Evolutionary conservation across 2,888 invertebrate genomes (phyloP).

Genomic region (Monochamus alternatus): DNA sequence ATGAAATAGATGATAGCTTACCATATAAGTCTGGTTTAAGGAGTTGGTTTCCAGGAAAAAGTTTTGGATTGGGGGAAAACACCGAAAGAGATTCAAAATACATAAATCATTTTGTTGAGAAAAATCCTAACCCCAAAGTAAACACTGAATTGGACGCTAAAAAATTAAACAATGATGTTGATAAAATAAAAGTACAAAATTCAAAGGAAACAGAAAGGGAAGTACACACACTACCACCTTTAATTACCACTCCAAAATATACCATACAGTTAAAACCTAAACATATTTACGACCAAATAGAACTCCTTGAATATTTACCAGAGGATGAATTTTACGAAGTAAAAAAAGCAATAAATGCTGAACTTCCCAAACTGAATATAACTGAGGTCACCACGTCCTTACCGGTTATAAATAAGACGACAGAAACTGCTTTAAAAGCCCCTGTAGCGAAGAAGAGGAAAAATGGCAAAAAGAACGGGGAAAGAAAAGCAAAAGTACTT

Average conservation of each 20-base stretch:
- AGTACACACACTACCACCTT: slow-evolving; percentile 33
- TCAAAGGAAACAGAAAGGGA: not conserved
- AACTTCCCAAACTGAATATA: not conserved
- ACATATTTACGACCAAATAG: slow-evolving; percentile 65
- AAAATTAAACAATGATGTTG: not conserved
- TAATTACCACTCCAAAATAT: slow-evolving; percentile 63
- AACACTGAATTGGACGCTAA: not conserved
- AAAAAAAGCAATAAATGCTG: slow-evolving; percentile 25
- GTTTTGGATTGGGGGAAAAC: not conserved
- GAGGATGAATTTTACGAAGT: slow-evolving; percentile 29
- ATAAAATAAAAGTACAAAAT: not conserved
- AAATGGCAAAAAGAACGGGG: slow-evolving; percentile 1
- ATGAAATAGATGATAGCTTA: slow-evolving; percentile 5
- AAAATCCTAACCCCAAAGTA: not conserved
- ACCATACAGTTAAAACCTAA: slow-evolving; percentile 61
- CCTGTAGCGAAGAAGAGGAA: not conserved
- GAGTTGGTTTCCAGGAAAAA: slow-evolving; percentile 4
- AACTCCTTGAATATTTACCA: slow-evolving; percentile 58
- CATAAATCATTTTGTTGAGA: not conserved
- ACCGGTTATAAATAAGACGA: slow-evolving; percentile 1
- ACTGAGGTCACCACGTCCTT: not conserved
- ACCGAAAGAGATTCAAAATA: slow-evolving; percentile 8
- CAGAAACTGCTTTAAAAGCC: not conserved
- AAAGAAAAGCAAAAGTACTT: slow-evolving; percentile 35
- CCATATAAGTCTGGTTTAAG: not conserved